A percentile compares a stretch with the other conserved stretches of the same genome.
Evolutionary conservation across 2,113 vertebrate genomes (phyloP).

Genomic region (Thamnophis sirtalis): DNA sequence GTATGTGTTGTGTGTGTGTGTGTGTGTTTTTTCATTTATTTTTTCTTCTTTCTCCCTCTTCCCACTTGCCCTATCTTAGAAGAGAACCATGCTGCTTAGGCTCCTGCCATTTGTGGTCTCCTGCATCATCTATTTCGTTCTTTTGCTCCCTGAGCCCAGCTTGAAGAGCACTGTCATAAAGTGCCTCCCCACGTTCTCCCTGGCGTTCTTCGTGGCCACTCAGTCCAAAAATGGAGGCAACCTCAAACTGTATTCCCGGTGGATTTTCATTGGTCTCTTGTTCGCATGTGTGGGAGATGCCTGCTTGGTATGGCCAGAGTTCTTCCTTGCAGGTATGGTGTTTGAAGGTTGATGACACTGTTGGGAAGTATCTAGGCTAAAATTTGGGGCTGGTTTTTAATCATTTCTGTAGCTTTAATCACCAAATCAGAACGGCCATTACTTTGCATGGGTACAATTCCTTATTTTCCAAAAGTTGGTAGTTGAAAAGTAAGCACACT

Average conservation of each 20-base stretch:
- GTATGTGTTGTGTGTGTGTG: too few species aligned
- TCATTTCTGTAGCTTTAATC: neutral
- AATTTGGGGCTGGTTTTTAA: neutral
- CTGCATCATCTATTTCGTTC: constrained; percentile 63
- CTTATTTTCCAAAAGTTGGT: neutral
- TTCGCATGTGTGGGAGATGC: constrained; percentile 76
- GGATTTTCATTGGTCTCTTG: constrained; percentile 63
- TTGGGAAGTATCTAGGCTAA: neutral
- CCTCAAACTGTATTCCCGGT: constrained; percentile 53
- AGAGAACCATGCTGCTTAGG: constrained; percentile 36
- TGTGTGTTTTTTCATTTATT: neutral
- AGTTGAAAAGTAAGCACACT: neutral
- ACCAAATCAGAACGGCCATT: neutral
- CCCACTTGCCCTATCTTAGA: constrained; percentile 28
- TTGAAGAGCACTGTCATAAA: constrained; percentile 70
- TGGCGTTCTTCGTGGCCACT: constrained; percentile 12
- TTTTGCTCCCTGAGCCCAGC: constrained; percentile 68
- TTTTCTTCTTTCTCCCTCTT: neutral
- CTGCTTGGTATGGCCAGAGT: constrained; percentile 78
- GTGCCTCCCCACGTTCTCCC: constrained; percentile 69
- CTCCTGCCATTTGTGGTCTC: constrained; percentile 70
- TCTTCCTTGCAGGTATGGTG: constrained; percentile 66
- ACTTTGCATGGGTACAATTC: neutral
- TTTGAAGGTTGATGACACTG: neutral
- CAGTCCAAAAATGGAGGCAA: constrained; percentile 5